These are phyloP conservation scores for Nematopogon swammerdamellus DNA, from an alignment of 2,888 invertebrate species.

Conservation along the genomic window DNA sequence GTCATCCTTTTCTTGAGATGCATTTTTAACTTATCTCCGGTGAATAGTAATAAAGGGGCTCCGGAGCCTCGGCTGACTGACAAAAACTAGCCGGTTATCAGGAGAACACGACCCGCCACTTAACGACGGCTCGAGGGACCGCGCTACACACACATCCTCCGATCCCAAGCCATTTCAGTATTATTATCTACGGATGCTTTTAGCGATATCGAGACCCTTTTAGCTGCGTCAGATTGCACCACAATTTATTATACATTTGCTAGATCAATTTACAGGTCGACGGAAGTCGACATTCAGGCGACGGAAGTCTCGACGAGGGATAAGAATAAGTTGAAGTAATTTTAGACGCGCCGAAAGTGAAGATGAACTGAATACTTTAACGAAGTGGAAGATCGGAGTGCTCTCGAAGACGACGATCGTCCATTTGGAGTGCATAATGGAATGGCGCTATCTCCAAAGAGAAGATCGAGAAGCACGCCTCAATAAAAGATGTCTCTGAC, in stretches of 20 bases:
- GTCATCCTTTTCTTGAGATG: constrained; percentile 12
- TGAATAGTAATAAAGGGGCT: constrained; percentile 20
- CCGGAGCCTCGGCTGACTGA: constrained; percentile 33
- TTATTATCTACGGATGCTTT: constrained; percentile 47
- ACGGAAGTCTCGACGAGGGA: constrained; percentile 38
- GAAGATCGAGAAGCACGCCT: not conserved
- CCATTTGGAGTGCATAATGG: not conserved
- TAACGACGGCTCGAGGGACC: constrained; percentile 18
- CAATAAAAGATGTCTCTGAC: not conserved
- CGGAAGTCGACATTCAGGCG: constrained; percentile 40
- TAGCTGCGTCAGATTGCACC: constrained; percentile 1
- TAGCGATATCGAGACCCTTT: constrained; percentile 41
- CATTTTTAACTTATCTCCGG: constrained; percentile 17
- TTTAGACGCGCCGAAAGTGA: constrained; percentile 19
- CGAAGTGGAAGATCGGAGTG: constrained; percentile 19
- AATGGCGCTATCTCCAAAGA: not conserved
- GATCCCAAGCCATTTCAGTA: constrained; percentile 20
- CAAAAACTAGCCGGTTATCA: constrained; percentile 50
- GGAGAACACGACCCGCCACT: constrained; percentile 46
- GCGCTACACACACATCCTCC: constrained; percentile 11
- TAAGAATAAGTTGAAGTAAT: constrained; percentile 19
- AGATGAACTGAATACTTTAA: constrained; percentile 15
- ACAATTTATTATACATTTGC: constrained; percentile 9
- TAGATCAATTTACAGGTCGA: constrained; percentile 39
- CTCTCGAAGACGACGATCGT: constrained; percentile 11